Conservation (phyloP, 1,140 invertebrate genomes). For the honey bee (Apis mellifera) region Amel_HAv3.1 CM009934.2:5998001-5998500, state of each 20-base stretch:
- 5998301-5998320: conserved; percentile 57
- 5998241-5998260: conserved; percentile 32
- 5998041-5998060: too few relatives aligned
- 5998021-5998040: too few relatives aligned
- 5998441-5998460: too few relatives aligned
- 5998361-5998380: conserved; percentile 66
- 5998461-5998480: not conserved
- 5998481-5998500: too few relatives aligned
- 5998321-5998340: conserved; percentile 52
- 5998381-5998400: conserved; percentile 33
- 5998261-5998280: conserved; percentile 8
- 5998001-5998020: too few relatives aligned
- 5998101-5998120: too few relatives aligned
- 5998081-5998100: too few relatives aligned
- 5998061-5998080: too few relatives aligned
- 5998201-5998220: conserved; percentile 8
- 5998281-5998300: conserved; percentile 56
- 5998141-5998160: too few relatives aligned
- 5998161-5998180: too few relatives aligned
- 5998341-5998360: conserved; percentile 62
- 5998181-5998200: too few relatives aligned
- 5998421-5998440: not conserved
- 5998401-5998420: not conserved
- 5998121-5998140: too few relatives aligned
- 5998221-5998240: conserved; percentile 1